phyloP scores from a whole-genome alignment of 2,797 vertebrate genomes.

The Mastacembelus armatus region DNA sequence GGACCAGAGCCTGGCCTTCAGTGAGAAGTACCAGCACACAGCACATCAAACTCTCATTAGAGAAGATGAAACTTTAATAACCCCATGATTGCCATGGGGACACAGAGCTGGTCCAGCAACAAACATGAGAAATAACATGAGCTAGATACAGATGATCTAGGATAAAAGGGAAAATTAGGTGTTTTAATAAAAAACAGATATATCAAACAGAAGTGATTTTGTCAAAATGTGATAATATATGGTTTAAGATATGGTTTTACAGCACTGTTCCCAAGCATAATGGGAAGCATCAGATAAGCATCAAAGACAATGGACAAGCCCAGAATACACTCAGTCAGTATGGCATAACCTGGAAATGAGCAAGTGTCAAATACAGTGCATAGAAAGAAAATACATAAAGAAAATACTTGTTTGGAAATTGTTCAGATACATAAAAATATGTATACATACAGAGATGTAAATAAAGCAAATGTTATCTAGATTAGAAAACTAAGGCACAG shows the following conservation, averaged over 20 bases:
- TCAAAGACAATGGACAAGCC: too few relatives aligned
- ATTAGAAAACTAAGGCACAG: conserved; percentile 12
- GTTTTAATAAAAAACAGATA: neutral
- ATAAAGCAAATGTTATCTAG: neutral
- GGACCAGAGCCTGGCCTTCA: conserved; percentile 29
- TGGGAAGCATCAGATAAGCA: too few relatives aligned
- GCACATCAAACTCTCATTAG: conserved; percentile 60
- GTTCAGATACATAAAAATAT: neutral
- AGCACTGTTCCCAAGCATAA: too few relatives aligned
- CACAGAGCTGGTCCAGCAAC: neutral
- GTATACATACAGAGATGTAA: neutral
- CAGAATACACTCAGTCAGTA: too few relatives aligned
- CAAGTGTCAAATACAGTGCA: too few relatives aligned
- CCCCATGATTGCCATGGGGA: conserved; percentile 35
- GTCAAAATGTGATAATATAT: too few relatives aligned
- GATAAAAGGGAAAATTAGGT: neutral
- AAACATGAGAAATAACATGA: conserved; percentile 18
- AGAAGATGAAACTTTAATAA: conserved; percentile 59
- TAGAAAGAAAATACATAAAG: too few relatives aligned
- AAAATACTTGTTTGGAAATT: too few relatives aligned
- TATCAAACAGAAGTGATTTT: too few relatives aligned
- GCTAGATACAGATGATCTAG: neutral
- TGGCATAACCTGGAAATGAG: too few relatives aligned
- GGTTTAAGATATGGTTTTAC: too few relatives aligned
- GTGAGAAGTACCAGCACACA: conserved; percentile 33